A percentile compares a stretch with the other conserved stretches of the same genome.
Evolutionary conservation across 2,797 vertebrate genomes (phyloP).

Genomic region (Poecilia gillii): DNA sequence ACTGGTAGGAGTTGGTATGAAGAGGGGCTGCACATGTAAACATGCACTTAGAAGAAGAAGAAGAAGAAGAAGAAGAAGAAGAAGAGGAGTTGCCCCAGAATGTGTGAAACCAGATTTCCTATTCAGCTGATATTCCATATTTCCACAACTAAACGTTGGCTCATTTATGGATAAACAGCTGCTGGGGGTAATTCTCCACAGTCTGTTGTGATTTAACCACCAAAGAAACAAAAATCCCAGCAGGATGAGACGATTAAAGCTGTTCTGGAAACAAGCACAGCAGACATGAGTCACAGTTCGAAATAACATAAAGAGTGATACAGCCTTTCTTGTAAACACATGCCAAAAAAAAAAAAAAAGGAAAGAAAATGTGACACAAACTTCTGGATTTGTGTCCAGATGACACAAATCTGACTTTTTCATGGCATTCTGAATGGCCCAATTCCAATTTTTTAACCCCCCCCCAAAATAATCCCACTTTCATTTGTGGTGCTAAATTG

Average conservation of each 20-base stretch:
- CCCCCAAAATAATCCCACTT: too few relatives aligned
- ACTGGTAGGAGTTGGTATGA: constrained; percentile 3
- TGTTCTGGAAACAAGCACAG: not conserved
- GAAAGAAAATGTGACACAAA: not conserved
- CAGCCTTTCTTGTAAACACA: not conserved
- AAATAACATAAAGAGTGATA: not conserved
- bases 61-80: not conserved
- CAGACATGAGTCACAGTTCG: not conserved
- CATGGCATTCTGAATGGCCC: too few relatives aligned
- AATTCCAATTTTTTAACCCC: too few relatives aligned
- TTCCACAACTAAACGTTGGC: not conserved
- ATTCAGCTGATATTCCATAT: not conserved
- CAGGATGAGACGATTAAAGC: not conserved
- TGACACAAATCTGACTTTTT: not conserved
- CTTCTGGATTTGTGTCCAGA: not conserved
- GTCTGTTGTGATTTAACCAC: constrained; percentile 12
- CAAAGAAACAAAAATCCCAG: constrained; percentile 15
- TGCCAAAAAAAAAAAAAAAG: not conserved
- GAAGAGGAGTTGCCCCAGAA: not conserved
- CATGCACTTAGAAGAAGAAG: not conserved
- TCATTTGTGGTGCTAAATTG: too few relatives aligned
- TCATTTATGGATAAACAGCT: constrained; percentile 17
- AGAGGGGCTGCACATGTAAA: not conserved
- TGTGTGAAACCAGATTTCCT: constrained; percentile 6
- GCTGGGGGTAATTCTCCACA: constrained; percentile 16